Conservation (phyloP, 1,140 invertebrate species). For the Aphelenchoides avenae region DNA sequence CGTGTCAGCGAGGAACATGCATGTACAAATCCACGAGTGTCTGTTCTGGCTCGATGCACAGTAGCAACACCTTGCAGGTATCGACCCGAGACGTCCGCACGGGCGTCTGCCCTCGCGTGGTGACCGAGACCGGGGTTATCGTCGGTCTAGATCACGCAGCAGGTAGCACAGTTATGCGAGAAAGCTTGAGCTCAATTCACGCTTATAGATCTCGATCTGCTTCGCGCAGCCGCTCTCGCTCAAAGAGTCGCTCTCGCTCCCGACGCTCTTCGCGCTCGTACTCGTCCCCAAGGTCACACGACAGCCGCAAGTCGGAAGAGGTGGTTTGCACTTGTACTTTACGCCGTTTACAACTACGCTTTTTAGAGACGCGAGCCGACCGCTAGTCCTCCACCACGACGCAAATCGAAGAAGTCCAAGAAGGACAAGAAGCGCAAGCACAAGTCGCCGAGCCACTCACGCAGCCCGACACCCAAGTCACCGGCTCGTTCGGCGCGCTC, state of each 20-base stretch:
- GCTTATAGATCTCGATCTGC: too few relatives aligned
- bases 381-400: background rate
- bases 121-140: background rate
- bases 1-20: too few relatives aligned
- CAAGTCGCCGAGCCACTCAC: constrained; percentile 16
- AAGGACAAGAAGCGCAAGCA: constrained; percentile 15
- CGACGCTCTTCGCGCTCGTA: background rate
- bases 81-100: constrained; percentile 21
- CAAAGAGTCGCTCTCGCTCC: background rate
- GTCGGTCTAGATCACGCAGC: background rate
- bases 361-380: background rate
- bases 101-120: constrained; percentile 2
- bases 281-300: background rate
- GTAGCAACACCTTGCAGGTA: background rate
- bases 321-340: background rate
- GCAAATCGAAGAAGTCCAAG: background rate
- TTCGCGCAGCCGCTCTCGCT: constrained; percentile 3
- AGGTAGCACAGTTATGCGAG: too few relatives aligned
- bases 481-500: background rate
- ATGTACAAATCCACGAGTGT: background rate
- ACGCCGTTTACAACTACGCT: background rate
- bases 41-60: background rate
- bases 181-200: too few relatives aligned
- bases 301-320: background rate
- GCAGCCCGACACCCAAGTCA: background rate